Percentiles rank a stretch among this genome's conserved stretches.
Conservation (phyloP, 2,797 vertebrate genomes). For the Lepidocolaptes lacrymiger region DNA sequence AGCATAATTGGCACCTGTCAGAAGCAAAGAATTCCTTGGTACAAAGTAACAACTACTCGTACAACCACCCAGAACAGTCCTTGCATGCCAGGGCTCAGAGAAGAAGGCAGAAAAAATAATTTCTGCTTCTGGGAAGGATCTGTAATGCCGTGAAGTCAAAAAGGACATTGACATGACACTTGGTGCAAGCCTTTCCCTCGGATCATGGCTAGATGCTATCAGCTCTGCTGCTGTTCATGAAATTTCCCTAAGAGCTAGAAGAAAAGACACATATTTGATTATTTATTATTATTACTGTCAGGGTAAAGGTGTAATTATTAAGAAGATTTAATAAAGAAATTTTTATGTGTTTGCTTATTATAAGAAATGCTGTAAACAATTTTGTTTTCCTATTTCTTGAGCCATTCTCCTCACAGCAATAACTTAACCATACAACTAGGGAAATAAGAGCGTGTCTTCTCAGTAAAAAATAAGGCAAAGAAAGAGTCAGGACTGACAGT, state of each 20-base stretch:
- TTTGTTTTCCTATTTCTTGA: neutral
- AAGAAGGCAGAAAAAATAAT: neutral
- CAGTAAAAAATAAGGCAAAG: neutral
- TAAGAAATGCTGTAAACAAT: neutral
- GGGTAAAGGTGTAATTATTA: neutral
- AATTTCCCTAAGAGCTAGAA: neutral
- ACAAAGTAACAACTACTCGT: neutral
- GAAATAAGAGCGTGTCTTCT: neutral
- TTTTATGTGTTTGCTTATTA: neutral
- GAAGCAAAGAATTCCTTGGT: conserved; percentile 53
- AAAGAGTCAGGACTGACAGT: neutral
- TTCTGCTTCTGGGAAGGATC: neutral
- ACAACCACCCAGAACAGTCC: neutral
- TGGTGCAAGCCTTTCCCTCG: neutral
- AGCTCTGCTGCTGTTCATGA: neutral
- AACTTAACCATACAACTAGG: neutral
- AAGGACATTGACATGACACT: neutral
- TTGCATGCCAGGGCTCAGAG: neutral
- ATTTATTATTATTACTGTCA: neutral
- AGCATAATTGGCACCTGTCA: conserved; percentile 64
- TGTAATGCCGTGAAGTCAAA: neutral
- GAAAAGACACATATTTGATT: neutral
- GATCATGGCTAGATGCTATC: neutral
- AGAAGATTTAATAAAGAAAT: neutral
- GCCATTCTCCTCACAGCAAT: neutral